Evolutionary conservation across 1,140 invertebrate genomes (phyloP).

Genomic region (Lysiphlebus fabarum): DNA sequence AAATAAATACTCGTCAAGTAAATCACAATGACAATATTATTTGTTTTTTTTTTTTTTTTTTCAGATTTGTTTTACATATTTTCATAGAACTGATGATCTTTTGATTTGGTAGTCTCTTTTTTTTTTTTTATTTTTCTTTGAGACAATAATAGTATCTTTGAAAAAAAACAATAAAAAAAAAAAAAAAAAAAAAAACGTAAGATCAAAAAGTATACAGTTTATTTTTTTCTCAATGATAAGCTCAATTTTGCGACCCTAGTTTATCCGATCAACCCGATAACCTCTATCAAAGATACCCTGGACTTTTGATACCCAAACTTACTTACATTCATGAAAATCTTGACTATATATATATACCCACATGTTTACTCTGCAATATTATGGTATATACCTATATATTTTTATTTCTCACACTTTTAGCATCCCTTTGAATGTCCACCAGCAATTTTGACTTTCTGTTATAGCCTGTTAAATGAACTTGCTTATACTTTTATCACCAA

Average conservation of each 20-base stretch:
- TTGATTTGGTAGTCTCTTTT: no score
- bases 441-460: neutral
- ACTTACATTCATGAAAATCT: neutral
- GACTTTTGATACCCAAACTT: neutral
- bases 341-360: neutral
- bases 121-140: no score
- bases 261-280: slow-evolving; percentile 16
- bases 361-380: slow-evolving; percentile 3
- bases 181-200: no score
- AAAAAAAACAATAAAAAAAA: no score
- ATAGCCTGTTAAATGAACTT: slow-evolving; percentile 16
- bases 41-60: no score
- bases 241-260: slow-evolving; percentile 10
- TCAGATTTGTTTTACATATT: no score
- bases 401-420: slow-evolving; percentile 10
- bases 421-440: neutral
- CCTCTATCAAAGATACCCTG: slow-evolving; percentile 9
- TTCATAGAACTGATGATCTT: no score
- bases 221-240: slow-evolving; percentile 10
- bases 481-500: slow-evolving; percentile 15
- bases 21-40: no score
- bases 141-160: no score
- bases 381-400: slow-evolving; percentile 19
- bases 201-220: neutral
- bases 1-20: no score